Base-by-base conservation (phyloP, 2,797 vertebrate genomes). In the Sebastolobus alascanus region DNA sequence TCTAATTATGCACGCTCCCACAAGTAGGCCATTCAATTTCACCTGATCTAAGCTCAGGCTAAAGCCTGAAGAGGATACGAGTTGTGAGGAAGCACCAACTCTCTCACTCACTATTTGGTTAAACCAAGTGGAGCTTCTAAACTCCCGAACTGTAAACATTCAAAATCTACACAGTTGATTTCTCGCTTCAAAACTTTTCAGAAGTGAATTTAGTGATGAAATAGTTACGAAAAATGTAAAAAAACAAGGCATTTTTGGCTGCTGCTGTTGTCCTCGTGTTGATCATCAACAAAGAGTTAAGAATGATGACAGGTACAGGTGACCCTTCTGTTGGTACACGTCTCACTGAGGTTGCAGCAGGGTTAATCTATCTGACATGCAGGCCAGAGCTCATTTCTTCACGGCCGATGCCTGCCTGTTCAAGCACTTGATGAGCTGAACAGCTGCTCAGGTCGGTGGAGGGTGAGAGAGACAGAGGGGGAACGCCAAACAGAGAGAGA, bases 391-490 rank as follows among this genome's bases (percentile, higher is more conserved):
- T 66, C 14, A 87, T 85, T 83, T 88, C 82, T 81, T 87, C 71
- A 55, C 76, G 79, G 82, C 67, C 71, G 70, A 37, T 73, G 61
- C 22, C 77, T 50, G 87, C 65, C 87, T 92, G 90, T 91, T 89
- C 79, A 69, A 85, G 77, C 43, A 72, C 68, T 90, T 92, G 92
- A 92, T 87, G 79, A 84, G 79, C 75, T 74, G 82, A 92, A 87
- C 92, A 94, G 91, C 92, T 94, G 92, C 79, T 85, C 73, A 52
- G 46, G 80, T 77, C 14, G 6, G 75, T 43, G 61, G 20, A 84
- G 69, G 75, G 78, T 37, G 77, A 84, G 73, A 58, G 66, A 79
- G 60, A 77, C 27, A 55, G 58, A 60, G 38, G 16, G 56, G 54
- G 71, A 73, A 54, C 3, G 66, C 43, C 12, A 43, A 43, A 43